Percentiles rank a stretch among this genome's conserved stretches.
These are phyloP conservation scores for Poicephalus gulielmi DNA, from an alignment of 2,113 vertebrate species.

Conservation along the genomic window DNA sequence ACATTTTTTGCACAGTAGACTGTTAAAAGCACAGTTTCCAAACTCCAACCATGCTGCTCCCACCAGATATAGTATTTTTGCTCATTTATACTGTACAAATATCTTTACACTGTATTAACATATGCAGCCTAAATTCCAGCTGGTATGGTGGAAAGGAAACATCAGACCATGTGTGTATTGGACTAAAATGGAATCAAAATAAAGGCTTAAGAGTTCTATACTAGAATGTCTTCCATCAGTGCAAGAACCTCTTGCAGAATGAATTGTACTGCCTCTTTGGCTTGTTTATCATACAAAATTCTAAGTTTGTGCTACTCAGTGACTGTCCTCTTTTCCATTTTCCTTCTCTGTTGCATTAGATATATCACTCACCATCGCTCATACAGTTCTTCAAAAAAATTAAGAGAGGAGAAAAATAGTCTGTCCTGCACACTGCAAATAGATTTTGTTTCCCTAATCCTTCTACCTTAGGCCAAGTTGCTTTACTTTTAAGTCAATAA, in stretches of 20 bases:
- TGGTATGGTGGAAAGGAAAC: not conserved
- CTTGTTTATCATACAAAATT: not conserved
- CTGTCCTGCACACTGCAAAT: not conserved
- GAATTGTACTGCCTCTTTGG: not conserved
- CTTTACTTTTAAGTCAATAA: not conserved
- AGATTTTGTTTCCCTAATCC: not conserved
- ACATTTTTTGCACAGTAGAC: not conserved
- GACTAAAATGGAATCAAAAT: not conserved
- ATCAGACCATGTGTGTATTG: not conserved
- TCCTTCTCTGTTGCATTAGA: not conserved
- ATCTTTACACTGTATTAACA: not conserved
- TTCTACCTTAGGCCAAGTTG: not conserved
- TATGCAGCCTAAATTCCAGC: not conserved
- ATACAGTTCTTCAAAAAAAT: not conserved
- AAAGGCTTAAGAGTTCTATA: not conserved
- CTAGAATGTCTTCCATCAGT: not conserved
- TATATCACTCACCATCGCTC: not conserved
- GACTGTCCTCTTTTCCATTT: not conserved
- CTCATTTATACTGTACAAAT: not conserved
- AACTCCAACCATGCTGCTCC: not conserved
- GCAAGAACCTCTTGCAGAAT: not conserved
- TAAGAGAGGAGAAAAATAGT: not conserved
- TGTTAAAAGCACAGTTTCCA: not conserved
- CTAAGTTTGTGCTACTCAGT: not conserved
- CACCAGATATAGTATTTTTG: not conserved